Evolutionary conservation across 2,888 invertebrate genomes (phyloP).

Genomic region (Falcaria lacertinaria): DNA sequence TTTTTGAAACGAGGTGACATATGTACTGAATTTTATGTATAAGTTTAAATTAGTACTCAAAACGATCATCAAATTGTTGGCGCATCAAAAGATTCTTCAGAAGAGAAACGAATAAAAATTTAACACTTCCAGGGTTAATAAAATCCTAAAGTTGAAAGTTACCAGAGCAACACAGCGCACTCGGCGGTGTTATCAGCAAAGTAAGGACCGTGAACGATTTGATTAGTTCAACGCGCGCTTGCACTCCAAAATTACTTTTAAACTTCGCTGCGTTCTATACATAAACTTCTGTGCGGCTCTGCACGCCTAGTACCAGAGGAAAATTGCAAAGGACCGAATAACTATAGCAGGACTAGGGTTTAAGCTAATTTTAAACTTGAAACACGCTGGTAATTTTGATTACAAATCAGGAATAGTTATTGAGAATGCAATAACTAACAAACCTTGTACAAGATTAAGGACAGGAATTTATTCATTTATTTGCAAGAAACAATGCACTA

Average conservation of each 20-base stretch:
- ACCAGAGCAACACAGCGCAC: constrained; percentile 52
- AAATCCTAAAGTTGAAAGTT: constrained; percentile 28
- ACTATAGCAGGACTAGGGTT: not conserved
- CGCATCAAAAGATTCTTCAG: too few relatives aligned
- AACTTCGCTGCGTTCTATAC: constrained; percentile 54
- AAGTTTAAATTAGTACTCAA: too few relatives aligned
- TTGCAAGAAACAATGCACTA: constrained; percentile 10
- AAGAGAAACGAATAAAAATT: too few relatives aligned
- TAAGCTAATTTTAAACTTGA: too few relatives aligned
- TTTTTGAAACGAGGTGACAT: too few relatives aligned
- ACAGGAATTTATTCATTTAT: not conserved
- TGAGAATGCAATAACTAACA: too few relatives aligned
- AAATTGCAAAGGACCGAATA: constrained; percentile 11
- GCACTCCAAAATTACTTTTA: constrained; percentile 75
- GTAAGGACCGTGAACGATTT: constrained; percentile 74
- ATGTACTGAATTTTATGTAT: too few relatives aligned
- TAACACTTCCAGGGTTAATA: too few relatives aligned
- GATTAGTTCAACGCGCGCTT: constrained; percentile 74
- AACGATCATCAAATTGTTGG: too few relatives aligned
- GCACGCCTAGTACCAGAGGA: constrained; percentile 41
- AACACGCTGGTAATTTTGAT: not conserved
- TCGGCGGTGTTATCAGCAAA: constrained; percentile 57
- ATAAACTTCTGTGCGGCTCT: constrained; percentile 46
- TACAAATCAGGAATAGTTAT: too few relatives aligned
- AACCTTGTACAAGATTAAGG: too few relatives aligned